Conservation (phyloP, 2,113 vertebrate genomes). For the Paradoxurus hermaphroditus region DNA sequence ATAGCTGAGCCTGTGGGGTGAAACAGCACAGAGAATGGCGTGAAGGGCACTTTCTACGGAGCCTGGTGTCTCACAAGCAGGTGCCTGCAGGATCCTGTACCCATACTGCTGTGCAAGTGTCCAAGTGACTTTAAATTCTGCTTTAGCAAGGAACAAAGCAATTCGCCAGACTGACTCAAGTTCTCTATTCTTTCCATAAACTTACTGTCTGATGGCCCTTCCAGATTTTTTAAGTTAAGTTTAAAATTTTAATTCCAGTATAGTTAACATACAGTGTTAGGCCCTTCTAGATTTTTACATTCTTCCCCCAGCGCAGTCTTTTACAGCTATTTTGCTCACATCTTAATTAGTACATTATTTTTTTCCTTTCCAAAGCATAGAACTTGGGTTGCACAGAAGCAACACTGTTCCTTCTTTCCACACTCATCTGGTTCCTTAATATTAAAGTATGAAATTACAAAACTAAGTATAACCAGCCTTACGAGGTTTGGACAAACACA, state of each 20-base stretch:
- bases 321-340: not conserved
- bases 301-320: not conserved
- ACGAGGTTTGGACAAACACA: not conserved
- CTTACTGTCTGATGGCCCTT: not conserved
- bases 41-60: not conserved
- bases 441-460: not conserved
- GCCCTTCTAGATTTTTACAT: not conserved
- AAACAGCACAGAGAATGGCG: not conserved
- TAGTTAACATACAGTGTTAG: not conserved
- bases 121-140: not conserved
- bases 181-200: not conserved
- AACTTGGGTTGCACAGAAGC: not conserved
- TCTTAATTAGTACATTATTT: not conserved
- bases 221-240: not conserved
- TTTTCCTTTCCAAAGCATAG: not conserved
- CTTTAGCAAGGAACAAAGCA: not conserved
- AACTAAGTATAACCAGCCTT: not conserved
- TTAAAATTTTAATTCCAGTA: not conserved
- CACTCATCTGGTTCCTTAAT: not conserved
- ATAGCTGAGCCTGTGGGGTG: not conserved
- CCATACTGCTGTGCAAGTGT: not conserved
- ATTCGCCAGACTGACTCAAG: not conserved
- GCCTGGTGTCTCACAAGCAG: not conserved
- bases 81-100: not conserved
- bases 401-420: not conserved